Evolutionary conservation across 64 coral and sea anemone genomes (phyloP).

Genomic region (Trachythela sp.): DNA sequence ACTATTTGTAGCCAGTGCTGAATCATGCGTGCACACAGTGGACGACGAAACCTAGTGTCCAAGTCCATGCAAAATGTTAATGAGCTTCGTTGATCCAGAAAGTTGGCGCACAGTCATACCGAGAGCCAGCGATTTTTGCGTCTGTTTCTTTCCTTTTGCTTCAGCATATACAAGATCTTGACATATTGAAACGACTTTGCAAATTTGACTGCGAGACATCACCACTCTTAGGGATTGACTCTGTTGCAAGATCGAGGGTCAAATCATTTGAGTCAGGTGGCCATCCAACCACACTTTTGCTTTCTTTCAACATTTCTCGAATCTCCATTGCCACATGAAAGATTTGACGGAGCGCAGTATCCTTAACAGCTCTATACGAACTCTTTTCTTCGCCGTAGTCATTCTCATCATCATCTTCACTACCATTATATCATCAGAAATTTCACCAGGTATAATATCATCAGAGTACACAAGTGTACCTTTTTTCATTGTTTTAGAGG

Average conservation of each 20-base stretch:
- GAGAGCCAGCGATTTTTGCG: conserved; percentile 27
- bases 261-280: neutral
- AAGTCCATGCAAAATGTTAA: conserved; percentile 18
- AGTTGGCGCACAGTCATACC: conserved; percentile 29
- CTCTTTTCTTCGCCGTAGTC: neutral
- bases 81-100: conserved; percentile 8
- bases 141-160: conserved; percentile 17
- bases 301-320: neutral
- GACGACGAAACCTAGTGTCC: conserved; percentile 2
- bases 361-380: neutral
- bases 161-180: conserved; percentile 29
- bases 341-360: neutral
- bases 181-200: conserved; percentile 4
- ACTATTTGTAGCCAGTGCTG: conserved; percentile 8
- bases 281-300: neutral
- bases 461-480: conserved; percentile 10
- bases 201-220: neutral
- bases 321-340: conserved; percentile 9
- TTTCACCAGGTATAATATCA: conserved; percentile 1
- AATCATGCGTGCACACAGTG: conserved; percentile 20
- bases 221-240: conserved; percentile 20
- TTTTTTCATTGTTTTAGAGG: conserved; percentile 8
- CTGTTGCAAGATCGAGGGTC: neutral
- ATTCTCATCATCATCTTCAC: neutral
- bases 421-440: neutral